phyloP scores from a whole-genome alignment of 2,888 invertebrate genomes.

The Osmoderma eremita region DNA sequence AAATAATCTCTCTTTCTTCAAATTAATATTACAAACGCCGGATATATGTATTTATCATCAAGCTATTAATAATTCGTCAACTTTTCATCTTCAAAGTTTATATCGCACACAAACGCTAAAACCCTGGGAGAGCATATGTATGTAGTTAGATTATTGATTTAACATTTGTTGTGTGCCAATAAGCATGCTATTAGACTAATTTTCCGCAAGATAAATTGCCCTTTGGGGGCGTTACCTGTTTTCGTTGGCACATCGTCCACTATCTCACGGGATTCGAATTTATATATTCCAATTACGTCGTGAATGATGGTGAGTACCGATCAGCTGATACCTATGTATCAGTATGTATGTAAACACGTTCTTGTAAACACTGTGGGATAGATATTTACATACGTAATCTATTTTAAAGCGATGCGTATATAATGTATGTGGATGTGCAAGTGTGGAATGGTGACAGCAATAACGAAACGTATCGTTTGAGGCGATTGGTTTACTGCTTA shows the following conservation, averaged over 20 bases:
- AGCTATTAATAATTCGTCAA: slow-evolving; percentile 12
- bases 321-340: slow-evolving; percentile 18
- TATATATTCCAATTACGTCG: slow-evolving; percentile 20
- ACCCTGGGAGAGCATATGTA: not conserved
- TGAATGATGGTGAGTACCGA: slow-evolving; percentile 14
- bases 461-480: not conserved
- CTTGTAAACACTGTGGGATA: slow-evolving; percentile 21
- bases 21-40: slow-evolving; percentile 15
- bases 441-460: not conserved
- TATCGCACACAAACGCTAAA: not conserved
- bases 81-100: slow-evolving; percentile 5
- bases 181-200: slow-evolving; percentile 36
- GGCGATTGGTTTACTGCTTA: slow-evolving; percentile 1
- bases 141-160: slow-evolving; percentile 18
- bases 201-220: slow-evolving; percentile 32
- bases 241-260: slow-evolving; percentile 26
- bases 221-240: slow-evolving; percentile 28
- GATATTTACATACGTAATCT: not conserved
- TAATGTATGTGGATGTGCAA: not conserved
- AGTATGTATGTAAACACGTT: not conserved
- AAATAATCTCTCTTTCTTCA: not conserved
- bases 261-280: slow-evolving; percentile 13
- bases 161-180: slow-evolving; percentile 32
- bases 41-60: not conserved
- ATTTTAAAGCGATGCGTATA: slow-evolving; percentile 1